Evolutionary conservation across 2,113 vertebrate genomes (phyloP).

Genomic region (Lucifuga dentata): DNA sequence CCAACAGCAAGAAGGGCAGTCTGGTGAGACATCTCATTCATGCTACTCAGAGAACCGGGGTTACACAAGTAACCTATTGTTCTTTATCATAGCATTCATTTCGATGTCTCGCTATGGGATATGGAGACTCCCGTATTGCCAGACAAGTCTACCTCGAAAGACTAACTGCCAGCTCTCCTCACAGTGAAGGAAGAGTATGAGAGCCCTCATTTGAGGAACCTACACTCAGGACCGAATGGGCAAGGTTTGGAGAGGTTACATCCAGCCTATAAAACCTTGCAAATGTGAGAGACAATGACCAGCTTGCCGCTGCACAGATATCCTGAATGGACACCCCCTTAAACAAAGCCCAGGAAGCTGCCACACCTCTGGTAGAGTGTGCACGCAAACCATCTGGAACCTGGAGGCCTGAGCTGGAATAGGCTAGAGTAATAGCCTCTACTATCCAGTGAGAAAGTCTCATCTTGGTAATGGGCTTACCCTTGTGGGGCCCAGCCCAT

Average conservation of each 20-base stretch:
- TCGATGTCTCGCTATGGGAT: constrained; percentile 9
- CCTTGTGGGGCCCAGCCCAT: not conserved
- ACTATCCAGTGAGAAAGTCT: not conserved
- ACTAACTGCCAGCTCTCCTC: not conserved
- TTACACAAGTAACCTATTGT: too few relatives aligned
- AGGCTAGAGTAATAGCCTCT: not conserved
- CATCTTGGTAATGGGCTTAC: too few relatives aligned
- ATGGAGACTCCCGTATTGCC: not conserved
- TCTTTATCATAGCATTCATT: too few relatives aligned
- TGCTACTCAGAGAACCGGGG: too few relatives aligned
- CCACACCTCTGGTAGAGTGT: not conserved
- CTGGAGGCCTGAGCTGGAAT: not conserved
- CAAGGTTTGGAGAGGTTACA: not conserved
- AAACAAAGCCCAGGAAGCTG: not conserved
- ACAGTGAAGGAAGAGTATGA: too few relatives aligned
- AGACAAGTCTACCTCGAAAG: too few relatives aligned
- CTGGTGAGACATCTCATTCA: too few relatives aligned
- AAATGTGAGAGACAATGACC: not conserved
- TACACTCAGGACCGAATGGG: not conserved
- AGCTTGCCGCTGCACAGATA: not conserved
- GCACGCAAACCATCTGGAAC: not conserved
- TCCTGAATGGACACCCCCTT: not conserved
- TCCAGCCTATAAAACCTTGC: not conserved
- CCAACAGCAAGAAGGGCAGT: too few relatives aligned
- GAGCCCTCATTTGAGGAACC: too few relatives aligned